phyloP scores from a whole-genome alignment of 2,797 vertebrate genomes.

The Apogon hyalosoma region DNA sequence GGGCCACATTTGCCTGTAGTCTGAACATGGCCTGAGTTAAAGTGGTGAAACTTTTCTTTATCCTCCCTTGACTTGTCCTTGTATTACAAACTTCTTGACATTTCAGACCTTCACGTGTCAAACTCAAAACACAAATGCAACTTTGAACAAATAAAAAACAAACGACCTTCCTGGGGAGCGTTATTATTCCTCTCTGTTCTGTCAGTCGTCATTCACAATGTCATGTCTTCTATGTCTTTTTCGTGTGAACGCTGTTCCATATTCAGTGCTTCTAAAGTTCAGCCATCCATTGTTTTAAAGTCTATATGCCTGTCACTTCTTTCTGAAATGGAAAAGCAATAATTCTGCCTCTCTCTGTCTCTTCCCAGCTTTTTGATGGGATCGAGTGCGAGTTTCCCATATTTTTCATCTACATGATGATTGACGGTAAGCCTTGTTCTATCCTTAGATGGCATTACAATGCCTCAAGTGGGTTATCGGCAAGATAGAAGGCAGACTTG shows the following conservation, averaged over 20 bases:
- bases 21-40: background rate
- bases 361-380: slow-evolving; percentile 94
- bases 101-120: slow-evolving; percentile 17
- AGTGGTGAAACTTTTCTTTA: background rate
- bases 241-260: slow-evolving; percentile 29
- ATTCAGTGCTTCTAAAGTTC: slow-evolving; percentile 43
- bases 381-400: slow-evolving; percentile 99
- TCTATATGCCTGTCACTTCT: slow-evolving; percentile 16
- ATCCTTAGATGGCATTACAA: slow-evolving; percentile 32
- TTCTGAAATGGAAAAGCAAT: slow-evolving; percentile 54
- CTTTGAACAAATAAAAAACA: background rate
- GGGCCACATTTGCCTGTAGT: no score
- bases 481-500: slow-evolving; percentile 38
- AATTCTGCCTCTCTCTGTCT: slow-evolving; percentile 57
- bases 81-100: slow-evolving; percentile 1
- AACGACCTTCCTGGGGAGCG: slow-evolving; percentile 5
- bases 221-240: slow-evolving; percentile 15
- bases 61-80: slow-evolving; percentile 7
- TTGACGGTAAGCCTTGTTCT: slow-evolving; percentile 91
- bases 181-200: slow-evolving; percentile 15
- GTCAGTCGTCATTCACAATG: slow-evolving; percentile 28
- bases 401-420: slow-evolving; percentile 99
- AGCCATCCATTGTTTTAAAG: slow-evolving; percentile 41
- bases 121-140: background rate
- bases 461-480: slow-evolving; percentile 48